Percentiles rank a stretch among this genome's conserved stretches.
Evolutionary conservation across 2,797 vertebrate species (phyloP).

Genomic region (Sylvilagus floridanus): DNA sequence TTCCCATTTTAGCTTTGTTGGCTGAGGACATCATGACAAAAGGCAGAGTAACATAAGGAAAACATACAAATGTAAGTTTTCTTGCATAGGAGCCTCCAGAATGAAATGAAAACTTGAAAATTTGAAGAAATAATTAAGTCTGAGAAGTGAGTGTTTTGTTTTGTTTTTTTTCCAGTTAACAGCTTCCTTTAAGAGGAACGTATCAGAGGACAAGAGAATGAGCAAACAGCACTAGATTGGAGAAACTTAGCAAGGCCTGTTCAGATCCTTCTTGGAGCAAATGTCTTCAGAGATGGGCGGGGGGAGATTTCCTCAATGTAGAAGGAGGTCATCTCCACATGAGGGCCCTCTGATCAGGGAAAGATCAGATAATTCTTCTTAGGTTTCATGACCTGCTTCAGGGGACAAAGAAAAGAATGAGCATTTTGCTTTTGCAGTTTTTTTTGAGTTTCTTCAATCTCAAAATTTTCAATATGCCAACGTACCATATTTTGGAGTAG

Average conservation of each 20-base stretch:
- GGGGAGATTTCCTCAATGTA: not conserved
- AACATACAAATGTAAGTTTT: not conserved
- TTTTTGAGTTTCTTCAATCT: not conserved
- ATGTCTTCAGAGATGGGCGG: not conserved
- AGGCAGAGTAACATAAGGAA: not conserved
- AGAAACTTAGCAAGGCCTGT: not conserved
- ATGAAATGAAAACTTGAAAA: not conserved
- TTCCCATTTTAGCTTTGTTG: not conserved
- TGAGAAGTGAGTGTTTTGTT: not conserved
- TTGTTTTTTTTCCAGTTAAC: no score
- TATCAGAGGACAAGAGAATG: not conserved
- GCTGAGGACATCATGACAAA: not conserved
- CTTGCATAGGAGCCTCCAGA: not conserved
- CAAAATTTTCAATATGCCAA: not conserved
- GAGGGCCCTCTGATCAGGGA: not conserved
- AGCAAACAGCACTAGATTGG: not conserved
- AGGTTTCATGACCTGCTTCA: not conserved
- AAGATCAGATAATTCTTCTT: not conserved
- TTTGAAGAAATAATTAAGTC: not conserved
- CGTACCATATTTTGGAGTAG: not conserved
- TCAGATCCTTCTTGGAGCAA: not conserved
- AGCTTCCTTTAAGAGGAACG: not conserved
- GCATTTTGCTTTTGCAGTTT: not conserved
- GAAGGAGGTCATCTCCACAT: not conserved
- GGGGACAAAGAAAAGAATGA: not conserved